These are phyloP conservation scores for Xylocampa areola DNA, from an alignment of 2,888 invertebrate species.

Conservation along the genomic window DNA sequence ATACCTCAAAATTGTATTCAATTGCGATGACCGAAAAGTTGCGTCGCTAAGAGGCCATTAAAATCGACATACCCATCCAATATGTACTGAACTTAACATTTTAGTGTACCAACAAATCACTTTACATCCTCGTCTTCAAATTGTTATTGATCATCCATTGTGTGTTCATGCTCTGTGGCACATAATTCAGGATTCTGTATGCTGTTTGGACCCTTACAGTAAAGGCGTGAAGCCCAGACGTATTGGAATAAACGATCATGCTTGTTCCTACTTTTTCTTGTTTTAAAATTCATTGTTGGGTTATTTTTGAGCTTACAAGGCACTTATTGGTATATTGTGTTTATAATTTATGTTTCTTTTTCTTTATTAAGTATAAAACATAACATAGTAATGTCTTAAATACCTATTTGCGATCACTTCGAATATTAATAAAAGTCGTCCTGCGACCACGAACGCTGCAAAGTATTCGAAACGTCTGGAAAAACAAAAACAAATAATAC, in stretches of 20 bases:
- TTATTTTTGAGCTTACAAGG: constrained; percentile 10
- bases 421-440: too few relatives aligned
- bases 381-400: too few relatives aligned
- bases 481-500: too few relatives aligned
- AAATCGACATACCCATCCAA: background rate
- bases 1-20: too few relatives aligned
- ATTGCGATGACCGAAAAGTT: too few relatives aligned
- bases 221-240: constrained; percentile 63
- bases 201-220: constrained; percentile 78
- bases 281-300: constrained; percentile 38
- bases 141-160: constrained; percentile 87
- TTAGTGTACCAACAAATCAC: constrained; percentile 73
- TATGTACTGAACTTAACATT: constrained; percentile 44
- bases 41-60: too few relatives aligned
- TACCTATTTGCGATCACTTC: too few relatives aligned
- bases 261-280: constrained; percentile 50
- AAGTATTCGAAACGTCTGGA: too few relatives aligned
- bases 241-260: constrained; percentile 62
- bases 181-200: constrained; percentile 83
- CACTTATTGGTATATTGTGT: too few relatives aligned
- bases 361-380: too few relatives aligned
- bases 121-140: constrained; percentile 74
- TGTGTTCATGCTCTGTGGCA: constrained; percentile 58
- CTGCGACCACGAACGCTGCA: too few relatives aligned
- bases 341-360: too few relatives aligned